These are phyloP conservation scores for Archips xylosteana DNA, from an alignment of 2,888 invertebrate species.

Conservation along the genomic window DNA sequence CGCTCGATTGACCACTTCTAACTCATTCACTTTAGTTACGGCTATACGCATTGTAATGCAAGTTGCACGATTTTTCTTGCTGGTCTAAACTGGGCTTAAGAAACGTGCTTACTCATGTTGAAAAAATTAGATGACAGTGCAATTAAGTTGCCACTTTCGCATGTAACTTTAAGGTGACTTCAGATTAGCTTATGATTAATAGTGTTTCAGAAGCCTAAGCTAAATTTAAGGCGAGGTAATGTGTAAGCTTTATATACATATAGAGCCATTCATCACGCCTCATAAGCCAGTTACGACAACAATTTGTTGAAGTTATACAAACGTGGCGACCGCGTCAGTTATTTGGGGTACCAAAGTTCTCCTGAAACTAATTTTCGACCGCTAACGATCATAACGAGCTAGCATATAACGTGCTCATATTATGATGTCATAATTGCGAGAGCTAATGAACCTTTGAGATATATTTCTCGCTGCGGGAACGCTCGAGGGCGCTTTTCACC, in stretches of 20 bases:
- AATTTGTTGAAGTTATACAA: constrained; percentile 40
- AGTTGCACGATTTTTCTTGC: too few species aligned
- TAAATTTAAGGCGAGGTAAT: constrained; percentile 22
- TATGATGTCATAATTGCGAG: constrained; percentile 21
- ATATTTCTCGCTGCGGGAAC: background rate
- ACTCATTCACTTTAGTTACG: too few species aligned
- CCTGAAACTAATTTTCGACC: constrained; percentile 35
- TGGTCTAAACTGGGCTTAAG: too few species aligned
- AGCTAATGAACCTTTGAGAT: constrained; percentile 25
- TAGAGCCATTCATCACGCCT: constrained; percentile 31
- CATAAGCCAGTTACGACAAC: constrained; percentile 40
- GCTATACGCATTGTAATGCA: too few species aligned
- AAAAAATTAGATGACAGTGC: constrained; percentile 39
- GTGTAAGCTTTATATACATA: constrained; percentile 22
- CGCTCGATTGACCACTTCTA: too few species aligned
- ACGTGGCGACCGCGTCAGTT: constrained; percentile 23
- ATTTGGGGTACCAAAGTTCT: constrained; percentile 14
- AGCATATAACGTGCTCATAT: constrained; percentile 14
- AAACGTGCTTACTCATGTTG: constrained; percentile 26
- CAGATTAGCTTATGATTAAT: constrained; percentile 31
- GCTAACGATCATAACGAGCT: constrained; percentile 23
- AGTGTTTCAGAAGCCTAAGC: constrained; percentile 15
- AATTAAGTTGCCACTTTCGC: constrained; percentile 30
- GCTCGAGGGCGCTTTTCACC: background rate
- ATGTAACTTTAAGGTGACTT: constrained; percentile 37